Base-by-base conservation (phyloP, 2,113 vertebrate species). In the Tychaedon coryphoeus region DNA sequence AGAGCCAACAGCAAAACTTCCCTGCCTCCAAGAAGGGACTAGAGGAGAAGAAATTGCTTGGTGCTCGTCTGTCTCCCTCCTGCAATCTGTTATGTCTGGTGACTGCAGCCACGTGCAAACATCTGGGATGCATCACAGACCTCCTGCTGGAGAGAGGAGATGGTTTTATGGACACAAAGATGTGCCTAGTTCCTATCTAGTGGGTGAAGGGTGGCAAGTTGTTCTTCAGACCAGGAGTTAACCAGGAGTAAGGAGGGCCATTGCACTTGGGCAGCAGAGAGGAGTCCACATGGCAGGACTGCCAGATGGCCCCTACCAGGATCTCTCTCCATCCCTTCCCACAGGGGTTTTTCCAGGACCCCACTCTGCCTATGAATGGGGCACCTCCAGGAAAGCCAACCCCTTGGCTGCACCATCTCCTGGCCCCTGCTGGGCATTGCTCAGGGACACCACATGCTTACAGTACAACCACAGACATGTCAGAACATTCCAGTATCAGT, bases 91-190 rank as follows among this genome's bases (percentile, higher is more conserved):
- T 88, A 48, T 58, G 71, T 53, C 56, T 93, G 83, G 64, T 36
- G 29, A 48, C 76, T 73, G 92, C 77, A 69, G 91, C 65, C 72
- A 54, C 8, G 1, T 75, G 89, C 90, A 92, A 77, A 95, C 94
- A 96, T 96, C 96, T 97, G 96, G 88, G 69, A 94, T 62, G 73
- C 72, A 95, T 92, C 94, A 91, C 0, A 7, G 69, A 50, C 73
- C 86, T 96, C 90, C 83, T 91, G 28, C 81, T 81, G 69, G 60
- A 95, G 81, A 88, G 65, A 67, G 56, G 28, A 61, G 75, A 64
- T 64, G n/a, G 8, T 51, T 83, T 93, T 91, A 67, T 92, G 75
- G 93, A 88, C 16, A 12, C 53, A 80, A 86, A 70, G 75, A 38
- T 45, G 43, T 43, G 16, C 7, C 34, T 28, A 50, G 66, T 56